Base-by-base conservation (phyloP, 2,888 invertebrate species). In the Caenorhabditis becei region DNA sequence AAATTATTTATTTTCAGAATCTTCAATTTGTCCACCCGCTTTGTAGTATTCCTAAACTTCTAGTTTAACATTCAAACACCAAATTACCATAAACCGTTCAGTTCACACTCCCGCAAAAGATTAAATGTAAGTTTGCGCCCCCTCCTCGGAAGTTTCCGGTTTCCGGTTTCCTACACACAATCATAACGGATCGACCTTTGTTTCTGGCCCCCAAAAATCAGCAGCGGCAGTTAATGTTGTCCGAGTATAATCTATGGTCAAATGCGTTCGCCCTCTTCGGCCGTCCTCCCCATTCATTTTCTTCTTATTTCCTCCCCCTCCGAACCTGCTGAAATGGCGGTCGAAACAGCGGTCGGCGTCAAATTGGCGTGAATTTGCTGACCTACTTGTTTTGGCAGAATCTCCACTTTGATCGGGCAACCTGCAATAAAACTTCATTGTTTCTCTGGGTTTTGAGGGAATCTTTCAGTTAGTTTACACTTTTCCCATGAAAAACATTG, bases 381-480 rank as follows among this genome's bases (percentile, higher is more conserved):
- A 20, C 90, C 90, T 63, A 90, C 88, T 77, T 90, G 89, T 70
- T 90, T 91, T 56, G 89, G 86, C 56, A 89, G 83, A 63, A 90
- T 89, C 65, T 90, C 90, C 62, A 90, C 90, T 70, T 88, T 86
- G 67, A 90, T 90, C 16, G 90, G 90, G 53, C 90, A 90, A 20
- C 90, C 90, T 90, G 83, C 51, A 88, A 83, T 59, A 62, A 59
- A 53, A 59, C 26, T 62, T 59, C 54, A 53, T 16, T 11, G 58
- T 44, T n/a, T 11, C 37, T 18, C 47, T 56, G 20, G 24, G 23
- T n/a, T n/a, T n/a, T n/a, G n/a, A n/a, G n/a, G n/a, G n/a, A 18
- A 20, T 23, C 11, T 20, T 41, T 47, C 32, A 16, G 14, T 14
- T 11, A 41, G 23, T 24, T 61, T 26, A 23, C 20, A 24, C 24